Percentiles rank a stretch among this genome's conserved stretches.
phyloP scores from a whole-genome alignment of 1,140 invertebrate species.

The Aphelinus atriplicis region DNA sequence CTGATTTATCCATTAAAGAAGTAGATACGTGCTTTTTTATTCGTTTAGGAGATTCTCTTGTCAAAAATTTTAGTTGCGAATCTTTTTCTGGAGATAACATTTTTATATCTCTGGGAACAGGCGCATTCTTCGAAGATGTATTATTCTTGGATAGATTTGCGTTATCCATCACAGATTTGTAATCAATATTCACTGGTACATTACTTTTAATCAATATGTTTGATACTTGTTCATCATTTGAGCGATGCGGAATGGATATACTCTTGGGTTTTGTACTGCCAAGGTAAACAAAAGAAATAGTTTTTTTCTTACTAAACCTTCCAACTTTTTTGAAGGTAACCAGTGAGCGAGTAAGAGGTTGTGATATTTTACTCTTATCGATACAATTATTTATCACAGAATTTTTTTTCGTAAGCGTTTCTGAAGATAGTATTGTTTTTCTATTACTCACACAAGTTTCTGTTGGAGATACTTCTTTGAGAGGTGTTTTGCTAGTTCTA shows the following conservation, averaged over 20 bases:
- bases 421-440: neutral
- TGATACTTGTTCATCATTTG: neutral
- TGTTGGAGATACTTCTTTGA: too few species aligned
- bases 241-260: neutral
- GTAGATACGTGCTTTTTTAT: neutral
- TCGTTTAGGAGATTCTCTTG: neutral
- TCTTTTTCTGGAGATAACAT: constrained; percentile 44
- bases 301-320: constrained; percentile 31
- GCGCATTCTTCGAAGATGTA: neutral
- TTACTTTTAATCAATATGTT: constrained; percentile 22
- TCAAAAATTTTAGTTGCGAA: constrained; percentile 39
- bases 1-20: neutral
- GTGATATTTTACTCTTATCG: neutral
- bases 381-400: neutral
- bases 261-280: constrained; percentile 19
- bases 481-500: neutral
- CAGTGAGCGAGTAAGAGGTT: neutral
- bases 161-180: neutral
- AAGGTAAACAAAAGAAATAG: constrained; percentile 5
- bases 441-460: too few species aligned
- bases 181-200: constrained; percentile 11
- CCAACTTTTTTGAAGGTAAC: constrained; percentile 42
- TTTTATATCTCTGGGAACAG: constrained; percentile 2
- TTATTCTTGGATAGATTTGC: neutral
- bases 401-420: neutral